phyloP scores from a whole-genome alignment of 2,888 invertebrate species.

The Leistus spinibarbis region DNA sequence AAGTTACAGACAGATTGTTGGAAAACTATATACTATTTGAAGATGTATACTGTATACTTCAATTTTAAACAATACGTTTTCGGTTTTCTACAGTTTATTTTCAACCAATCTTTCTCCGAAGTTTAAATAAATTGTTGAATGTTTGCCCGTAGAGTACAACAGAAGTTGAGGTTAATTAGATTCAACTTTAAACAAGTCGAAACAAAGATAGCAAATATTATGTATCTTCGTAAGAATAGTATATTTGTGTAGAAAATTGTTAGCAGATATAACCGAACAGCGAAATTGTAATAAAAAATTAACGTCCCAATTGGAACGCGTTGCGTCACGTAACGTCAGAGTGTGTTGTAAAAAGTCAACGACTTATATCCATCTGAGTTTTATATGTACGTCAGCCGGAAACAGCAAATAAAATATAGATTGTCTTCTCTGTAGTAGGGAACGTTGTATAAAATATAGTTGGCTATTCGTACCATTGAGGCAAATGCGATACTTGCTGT shows the following conservation, averaged over 20 bases:
- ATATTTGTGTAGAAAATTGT: neutral
- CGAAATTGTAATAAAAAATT: conserved; percentile 28
- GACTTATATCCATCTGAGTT: conserved; percentile 27
- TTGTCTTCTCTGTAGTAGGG: neutral
- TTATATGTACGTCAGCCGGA: conserved; percentile 17
- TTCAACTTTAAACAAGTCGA: neutral
- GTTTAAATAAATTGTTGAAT: too few species aligned
- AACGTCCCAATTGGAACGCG: conserved; percentile 29
- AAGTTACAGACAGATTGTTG: too few species aligned
- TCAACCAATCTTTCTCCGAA: too few species aligned
- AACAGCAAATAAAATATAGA: conserved; percentile 30
- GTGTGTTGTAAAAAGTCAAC: conserved; percentile 33
- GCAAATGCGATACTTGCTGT: conserved; percentile 30
- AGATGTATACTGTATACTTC: too few species aligned
- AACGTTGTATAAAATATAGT: neutral
- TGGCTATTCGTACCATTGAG: conserved; percentile 20
- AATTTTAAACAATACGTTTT: too few species aligned
- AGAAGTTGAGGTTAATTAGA: neutral
- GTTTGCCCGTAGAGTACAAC: too few species aligned
- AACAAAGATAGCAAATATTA: neutral
- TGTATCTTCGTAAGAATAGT: neutral
- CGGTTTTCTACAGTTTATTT: too few species aligned
- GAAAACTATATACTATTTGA: too few species aligned
- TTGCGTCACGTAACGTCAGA: conserved; percentile 12
- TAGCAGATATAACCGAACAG: conserved; percentile 3